phyloP scores from a whole-genome alignment of 2,113 vertebrate genomes.

The Ahaetulla prasina region DNA sequence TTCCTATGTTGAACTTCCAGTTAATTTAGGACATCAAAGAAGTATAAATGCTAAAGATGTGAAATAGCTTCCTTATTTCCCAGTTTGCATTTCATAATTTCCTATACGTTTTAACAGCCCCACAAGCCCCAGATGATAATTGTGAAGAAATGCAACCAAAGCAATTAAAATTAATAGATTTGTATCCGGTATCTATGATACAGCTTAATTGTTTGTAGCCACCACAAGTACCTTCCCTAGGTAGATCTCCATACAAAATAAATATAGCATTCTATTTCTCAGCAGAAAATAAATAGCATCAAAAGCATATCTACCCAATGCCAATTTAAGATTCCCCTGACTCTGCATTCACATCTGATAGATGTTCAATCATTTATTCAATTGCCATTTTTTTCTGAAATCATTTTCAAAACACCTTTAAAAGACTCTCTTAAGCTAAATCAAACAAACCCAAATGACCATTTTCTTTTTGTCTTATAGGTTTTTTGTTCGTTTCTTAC shows the following conservation, averaged over 20 bases:
- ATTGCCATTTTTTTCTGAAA: not conserved
- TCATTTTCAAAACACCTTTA: not conserved
- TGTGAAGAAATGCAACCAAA: not conserved
- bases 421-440: not conserved
- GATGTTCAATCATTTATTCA: conserved; percentile 39
- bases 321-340: not conserved
- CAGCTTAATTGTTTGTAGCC: not conserved
- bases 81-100: not conserved
- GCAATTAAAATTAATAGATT: conserved; percentile 5
- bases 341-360: not conserved
- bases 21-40: not conserved
- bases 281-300: not conserved
- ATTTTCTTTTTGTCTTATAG: not conserved
- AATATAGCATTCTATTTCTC: not conserved
- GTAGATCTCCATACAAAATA: not conserved
- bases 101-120: not conserved
- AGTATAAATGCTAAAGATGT: not conserved
- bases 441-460: rapidly evolving
- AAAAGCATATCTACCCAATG: not conserved
- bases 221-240: not conserved
- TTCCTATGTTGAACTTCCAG: not conserved
- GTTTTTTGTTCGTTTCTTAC: not conserved
- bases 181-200: not conserved
- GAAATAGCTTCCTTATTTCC: not conserved
- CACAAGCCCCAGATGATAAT: not conserved